A percentile compares a stretch with the other conserved stretches of the same genome.
phyloP scores from a whole-genome alignment of 2,113 vertebrate genomes.

The Osmerus mordax region DNA sequence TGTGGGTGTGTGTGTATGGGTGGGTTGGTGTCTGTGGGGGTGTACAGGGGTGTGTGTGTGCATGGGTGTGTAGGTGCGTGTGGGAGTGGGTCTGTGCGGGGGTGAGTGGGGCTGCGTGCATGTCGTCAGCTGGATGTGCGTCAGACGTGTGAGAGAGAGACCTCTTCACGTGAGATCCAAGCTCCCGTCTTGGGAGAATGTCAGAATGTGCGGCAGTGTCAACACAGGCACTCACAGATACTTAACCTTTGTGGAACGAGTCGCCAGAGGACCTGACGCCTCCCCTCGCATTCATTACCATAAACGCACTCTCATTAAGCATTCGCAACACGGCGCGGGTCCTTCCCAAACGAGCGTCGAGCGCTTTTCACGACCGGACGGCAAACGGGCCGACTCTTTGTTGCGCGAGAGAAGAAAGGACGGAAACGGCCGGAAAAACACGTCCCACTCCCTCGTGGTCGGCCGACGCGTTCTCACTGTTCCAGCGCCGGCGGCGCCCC shows the following conservation, averaged over 20 bases:
- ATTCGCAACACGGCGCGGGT: no score
- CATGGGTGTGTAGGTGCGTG: no score
- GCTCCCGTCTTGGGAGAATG: conserved; percentile 26
- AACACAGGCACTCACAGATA: conserved; percentile 29
- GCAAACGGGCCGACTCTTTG: background rate
- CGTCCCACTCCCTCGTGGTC: no score
- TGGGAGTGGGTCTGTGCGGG: no score
- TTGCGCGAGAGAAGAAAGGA: background rate
- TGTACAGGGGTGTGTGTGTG: background rate
- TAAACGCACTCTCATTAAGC: no score
- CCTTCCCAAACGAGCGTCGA: no score
- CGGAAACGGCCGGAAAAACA: no score
- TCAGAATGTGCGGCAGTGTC: conserved; percentile 9
- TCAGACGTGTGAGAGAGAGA: no score
- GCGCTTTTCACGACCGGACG: no score
- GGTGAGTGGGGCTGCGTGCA: background rate
- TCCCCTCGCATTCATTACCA: conserved; percentile 48
- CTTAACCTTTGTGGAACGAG: conserved; percentile 12
- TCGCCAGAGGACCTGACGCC: conserved; percentile 24
- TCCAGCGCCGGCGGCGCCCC: no score
- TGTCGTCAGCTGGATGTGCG: background rate
- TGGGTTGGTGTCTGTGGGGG: no score
- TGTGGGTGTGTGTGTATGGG: conserved; percentile 5
- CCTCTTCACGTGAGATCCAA: conserved; percentile 27
- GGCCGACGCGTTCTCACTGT: no score